phyloP scores from a whole-genome alignment of 2,113 vertebrate genomes.

The Oncorhynchus masou region DNA sequence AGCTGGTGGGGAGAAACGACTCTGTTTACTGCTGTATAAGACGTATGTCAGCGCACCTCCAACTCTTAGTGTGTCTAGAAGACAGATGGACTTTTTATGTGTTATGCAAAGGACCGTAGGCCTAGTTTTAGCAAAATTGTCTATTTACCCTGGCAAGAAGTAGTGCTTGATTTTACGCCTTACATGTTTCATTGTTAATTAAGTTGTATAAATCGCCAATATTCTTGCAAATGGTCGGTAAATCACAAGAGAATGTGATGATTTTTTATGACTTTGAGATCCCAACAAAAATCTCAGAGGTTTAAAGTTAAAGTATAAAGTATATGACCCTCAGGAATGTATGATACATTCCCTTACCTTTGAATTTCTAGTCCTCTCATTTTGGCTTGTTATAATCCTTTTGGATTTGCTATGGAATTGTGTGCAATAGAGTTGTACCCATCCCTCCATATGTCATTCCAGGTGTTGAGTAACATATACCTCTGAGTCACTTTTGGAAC shows the following conservation, averaged over 20 bases:
- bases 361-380: no score
- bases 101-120: slow-evolving; percentile 47
- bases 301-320: no score
- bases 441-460: no score
- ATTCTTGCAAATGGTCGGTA: slow-evolving; percentile 39
- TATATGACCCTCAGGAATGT: no score
- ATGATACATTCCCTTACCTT: no score
- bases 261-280: no score
- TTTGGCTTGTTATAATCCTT: no score
- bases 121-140: slow-evolving; percentile 35
- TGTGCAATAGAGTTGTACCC: no score
- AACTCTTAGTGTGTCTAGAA: slow-evolving; percentile 33
- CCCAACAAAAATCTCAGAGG: no score
- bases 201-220: slow-evolving; percentile 41
- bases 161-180: slow-evolving; percentile 43
- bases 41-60: slow-evolving; percentile 15
- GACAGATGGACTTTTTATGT: slow-evolving; percentile 53
- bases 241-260: slow-evolving; percentile 20
- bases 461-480: no score
- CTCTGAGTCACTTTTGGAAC: no score
- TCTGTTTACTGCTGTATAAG: slow-evolving; percentile 35
- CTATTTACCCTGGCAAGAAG: slow-evolving; percentile 59
- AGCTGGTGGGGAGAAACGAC: slow-evolving; percentile 29
- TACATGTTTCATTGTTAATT: slow-evolving; percentile 55
- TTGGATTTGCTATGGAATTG: no score